Conservation (phyloP, 2,797 vertebrate genomes). For the Eospalax fontanierii region DNA sequence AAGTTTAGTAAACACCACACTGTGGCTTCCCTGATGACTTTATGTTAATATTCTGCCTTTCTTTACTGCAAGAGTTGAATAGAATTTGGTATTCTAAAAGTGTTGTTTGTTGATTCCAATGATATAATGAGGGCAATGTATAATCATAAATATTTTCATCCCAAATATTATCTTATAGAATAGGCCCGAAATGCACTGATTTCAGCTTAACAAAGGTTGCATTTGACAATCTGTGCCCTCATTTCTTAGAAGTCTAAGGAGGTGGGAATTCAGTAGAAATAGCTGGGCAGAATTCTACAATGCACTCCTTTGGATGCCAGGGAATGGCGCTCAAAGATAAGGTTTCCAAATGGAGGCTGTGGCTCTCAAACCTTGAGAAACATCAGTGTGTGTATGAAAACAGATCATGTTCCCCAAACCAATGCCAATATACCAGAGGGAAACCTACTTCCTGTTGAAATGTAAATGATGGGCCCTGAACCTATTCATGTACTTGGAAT, state of each 20-base stretch:
- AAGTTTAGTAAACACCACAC: background rate
- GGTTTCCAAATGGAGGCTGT: conserved; percentile 74
- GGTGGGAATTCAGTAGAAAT: conserved; percentile 78
- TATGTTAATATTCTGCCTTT: background rate
- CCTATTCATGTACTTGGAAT: conserved; percentile 36
- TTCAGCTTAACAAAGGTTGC: conserved; percentile 52
- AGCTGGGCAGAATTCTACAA: conserved; percentile 74
- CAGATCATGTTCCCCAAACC: conserved; percentile 72
- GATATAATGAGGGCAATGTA: conserved; percentile 63
- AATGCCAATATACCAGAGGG: conserved; percentile 68
- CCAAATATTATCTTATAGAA: conserved; percentile 55
- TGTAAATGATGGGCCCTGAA: conserved; percentile 49
- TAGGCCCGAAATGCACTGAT: conserved; percentile 50
- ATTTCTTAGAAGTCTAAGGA: conserved; percentile 69
- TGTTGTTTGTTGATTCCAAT: conserved; percentile 57
- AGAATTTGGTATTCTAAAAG: conserved; percentile 60
- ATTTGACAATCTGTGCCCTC: conserved; percentile 60
- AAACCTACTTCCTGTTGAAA: conserved; percentile 74
- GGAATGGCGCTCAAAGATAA: conserved; percentile 80
- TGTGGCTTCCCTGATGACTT: conserved; percentile 18
- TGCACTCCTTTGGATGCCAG: conserved; percentile 44
- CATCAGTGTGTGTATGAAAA: conserved; percentile 75
- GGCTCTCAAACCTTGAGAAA: conserved; percentile 76
- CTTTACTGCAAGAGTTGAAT: conserved; percentile 26
- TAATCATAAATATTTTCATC: conserved; percentile 47